Evolutionary conservation across 2,797 vertebrate species (phyloP).

Genomic region (Helarctos malayanus): DNA sequence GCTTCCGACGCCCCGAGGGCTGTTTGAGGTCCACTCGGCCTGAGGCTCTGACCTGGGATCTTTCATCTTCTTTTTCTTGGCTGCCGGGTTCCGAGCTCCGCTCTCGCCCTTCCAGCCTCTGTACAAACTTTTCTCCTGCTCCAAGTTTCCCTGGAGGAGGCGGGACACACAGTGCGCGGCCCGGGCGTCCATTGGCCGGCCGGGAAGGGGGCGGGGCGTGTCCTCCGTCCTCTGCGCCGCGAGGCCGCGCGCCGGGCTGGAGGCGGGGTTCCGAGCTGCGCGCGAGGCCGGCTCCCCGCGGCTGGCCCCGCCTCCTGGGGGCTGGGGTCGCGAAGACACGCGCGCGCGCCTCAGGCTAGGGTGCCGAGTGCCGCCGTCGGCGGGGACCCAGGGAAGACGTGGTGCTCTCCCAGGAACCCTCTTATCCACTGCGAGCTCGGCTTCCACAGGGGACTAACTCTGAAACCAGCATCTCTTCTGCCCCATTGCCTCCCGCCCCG

Average conservation of each 20-base stretch:
- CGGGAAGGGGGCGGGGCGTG: slow-evolving; percentile 6
- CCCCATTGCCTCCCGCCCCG: too few relatives aligned
- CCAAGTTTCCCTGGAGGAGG: slow-evolving; percentile 76
- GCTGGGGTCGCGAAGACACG: rapidly evolving
- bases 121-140: slow-evolving; percentile 80
- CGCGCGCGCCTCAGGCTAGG: rapidly evolving
- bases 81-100: not conserved
- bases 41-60: slow-evolving; percentile 38
- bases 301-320: not conserved
- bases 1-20: slow-evolving; percentile 38
- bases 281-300: rapidly evolving
- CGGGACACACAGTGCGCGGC: slow-evolving; percentile 64
- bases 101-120: not conserved
- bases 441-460: not conserved
- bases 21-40: slow-evolving; percentile 43
- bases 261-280: not conserved
- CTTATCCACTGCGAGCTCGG: not conserved
- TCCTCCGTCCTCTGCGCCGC: rapidly evolving
- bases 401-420: not conserved
- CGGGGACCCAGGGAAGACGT: not conserved
- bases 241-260: not conserved
- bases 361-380: rapidly evolving
- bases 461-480: not conserved
- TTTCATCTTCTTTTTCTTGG: slow-evolving; percentile 72
- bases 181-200: slow-evolving; percentile 70